These are phyloP conservation scores for Drosophila acutilabella DNA, from an alignment of 2,888 invertebrate genomes.

Conservation along the genomic window DNA sequence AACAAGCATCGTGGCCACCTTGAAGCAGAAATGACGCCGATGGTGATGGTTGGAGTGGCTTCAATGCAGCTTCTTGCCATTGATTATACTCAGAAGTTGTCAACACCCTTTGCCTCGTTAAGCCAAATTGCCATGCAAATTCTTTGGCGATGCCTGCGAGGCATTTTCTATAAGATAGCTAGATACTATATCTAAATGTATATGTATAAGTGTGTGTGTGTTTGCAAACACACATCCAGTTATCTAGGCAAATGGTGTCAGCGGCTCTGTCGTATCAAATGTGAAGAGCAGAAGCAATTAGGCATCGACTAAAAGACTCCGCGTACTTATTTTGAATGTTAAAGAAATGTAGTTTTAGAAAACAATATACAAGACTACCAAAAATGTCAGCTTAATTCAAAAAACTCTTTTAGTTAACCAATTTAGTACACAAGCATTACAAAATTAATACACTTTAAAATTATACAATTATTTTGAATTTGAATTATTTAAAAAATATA, in stretches of 20 bases:
- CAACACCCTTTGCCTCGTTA: conserved; percentile 60
- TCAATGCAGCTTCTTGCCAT: conserved; percentile 45
- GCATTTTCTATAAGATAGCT: conserved; percentile 38
- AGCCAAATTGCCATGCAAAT: conserved; percentile 75
- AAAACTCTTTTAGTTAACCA: too few relatives aligned
- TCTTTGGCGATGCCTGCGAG: conserved; percentile 41
- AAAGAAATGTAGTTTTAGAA: too few relatives aligned
- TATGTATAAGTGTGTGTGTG: background rate
- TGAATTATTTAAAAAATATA: too few relatives aligned
- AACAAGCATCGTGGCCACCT: conserved; percentile 17
- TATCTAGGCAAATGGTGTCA: conserved; percentile 49
- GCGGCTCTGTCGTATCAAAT: conserved; percentile 28
- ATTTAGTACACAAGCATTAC: too few relatives aligned
- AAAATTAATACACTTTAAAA: too few relatives aligned
- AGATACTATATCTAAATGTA: conserved; percentile 1
- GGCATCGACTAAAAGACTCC: conserved; percentile 10
- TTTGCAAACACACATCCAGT: conserved; percentile 21
- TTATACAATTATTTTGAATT: too few relatives aligned
- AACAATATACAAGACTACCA: too few relatives aligned
- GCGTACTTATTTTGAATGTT: background rate
- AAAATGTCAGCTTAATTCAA: too few relatives aligned
- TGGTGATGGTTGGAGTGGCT: background rate
- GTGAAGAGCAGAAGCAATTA: background rate
- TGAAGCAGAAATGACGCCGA: conserved; percentile 21
- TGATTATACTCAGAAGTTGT: conserved; percentile 63